phyloP scores from a whole-genome alignment of 2,888 invertebrate genomes.

The Dynastes hyllus region DNA sequence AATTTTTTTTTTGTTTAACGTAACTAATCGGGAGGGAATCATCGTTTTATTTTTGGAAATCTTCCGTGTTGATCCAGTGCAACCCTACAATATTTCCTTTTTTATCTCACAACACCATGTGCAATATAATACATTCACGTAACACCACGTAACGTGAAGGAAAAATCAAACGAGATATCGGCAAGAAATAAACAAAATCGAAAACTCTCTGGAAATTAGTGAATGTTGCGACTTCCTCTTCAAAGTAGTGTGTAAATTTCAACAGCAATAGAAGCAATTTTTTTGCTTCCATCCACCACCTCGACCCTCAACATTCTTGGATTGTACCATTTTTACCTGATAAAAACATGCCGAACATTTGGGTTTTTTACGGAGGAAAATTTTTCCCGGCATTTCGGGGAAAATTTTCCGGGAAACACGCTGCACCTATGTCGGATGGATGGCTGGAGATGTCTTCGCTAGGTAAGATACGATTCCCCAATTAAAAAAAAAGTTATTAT shows the following conservation, averaged over 20 bases:
- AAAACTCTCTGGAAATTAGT: background rate
- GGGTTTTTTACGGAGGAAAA: slow-evolving; percentile 46
- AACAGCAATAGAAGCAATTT: background rate
- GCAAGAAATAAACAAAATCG: slow-evolving; percentile 8
- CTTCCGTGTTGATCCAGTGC: background rate
- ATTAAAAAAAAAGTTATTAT: slow-evolving; percentile 35
- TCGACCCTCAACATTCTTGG: slow-evolving; percentile 4
- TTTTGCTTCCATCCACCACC: background rate
- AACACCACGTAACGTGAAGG: slow-evolving; percentile 4
- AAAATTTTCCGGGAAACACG: slow-evolving; percentile 42
- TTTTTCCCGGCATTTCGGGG: slow-evolving; percentile 37
- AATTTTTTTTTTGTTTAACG: too few relatives aligned
- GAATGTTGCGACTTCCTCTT: slow-evolving; percentile 4
- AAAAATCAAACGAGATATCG: slow-evolving; percentile 4
- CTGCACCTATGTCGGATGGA: slow-evolving; percentile 59
- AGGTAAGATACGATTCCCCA: slow-evolving; percentile 63
- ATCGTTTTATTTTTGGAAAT: too few relatives aligned
- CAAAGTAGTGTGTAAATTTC: slow-evolving; percentile 18
- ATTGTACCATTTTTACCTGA: slow-evolving; percentile 11
- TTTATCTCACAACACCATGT: background rate
- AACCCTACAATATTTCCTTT: background rate
- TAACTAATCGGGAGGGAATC: too few relatives aligned
- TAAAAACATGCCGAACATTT: slow-evolving; percentile 38
- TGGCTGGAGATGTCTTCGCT: slow-evolving; percentile 69
- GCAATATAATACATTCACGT: background rate